Evolutionary conservation across 2,113 vertebrate species (phyloP), one percentile per base, ranked within the genome.

Genomic region (Tamias sibiricus): DNA sequence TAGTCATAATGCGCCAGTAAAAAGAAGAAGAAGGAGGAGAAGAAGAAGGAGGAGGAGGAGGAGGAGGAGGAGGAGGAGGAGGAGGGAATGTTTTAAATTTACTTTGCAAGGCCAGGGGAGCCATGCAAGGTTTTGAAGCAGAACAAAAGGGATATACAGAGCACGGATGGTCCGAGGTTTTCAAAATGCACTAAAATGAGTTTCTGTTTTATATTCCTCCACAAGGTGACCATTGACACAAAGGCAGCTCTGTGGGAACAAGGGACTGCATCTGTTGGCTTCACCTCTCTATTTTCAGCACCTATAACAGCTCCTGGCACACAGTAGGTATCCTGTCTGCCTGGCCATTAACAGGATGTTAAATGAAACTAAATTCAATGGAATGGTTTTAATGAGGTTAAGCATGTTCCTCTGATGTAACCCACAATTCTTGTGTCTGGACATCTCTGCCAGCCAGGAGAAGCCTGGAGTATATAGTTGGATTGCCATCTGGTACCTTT

Each of bases 161-260:
- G 11, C 49, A 13, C 0, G 3, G 26, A 49, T 0, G 7, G 35
- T 11, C 26, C 8, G 14, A 19, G 37, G 71, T 17, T 68, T 92
- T 79, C 62, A n/a, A 16, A 74, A 12, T 2, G 13, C 35, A 69
- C 8, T 8, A 1, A 8, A 14, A 19, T 24, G 24, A 24, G 13
- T 8, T 5, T 22, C 26, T 4, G 12, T 1, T 0, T 26, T 6
- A 0, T 0, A 8, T 20, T 32, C 14, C 47, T 44, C 40, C 26
- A 14, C 10, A 14, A 37, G 14, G 28, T 62, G 44, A 19, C 4
- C 1, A 12, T 7, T 28, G 44, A 37, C 37, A 44, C 2, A 28
- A 44, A 35, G 4, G 9, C 49, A 44, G 44, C 57, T 64, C 49
- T 64, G 7, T 2, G 64, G 14, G 28, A 37, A 40, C 32, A 62